Evolutionary conservation across 1,140 invertebrate species (phyloP).

Genomic region (Orchesella cincta): DNA sequence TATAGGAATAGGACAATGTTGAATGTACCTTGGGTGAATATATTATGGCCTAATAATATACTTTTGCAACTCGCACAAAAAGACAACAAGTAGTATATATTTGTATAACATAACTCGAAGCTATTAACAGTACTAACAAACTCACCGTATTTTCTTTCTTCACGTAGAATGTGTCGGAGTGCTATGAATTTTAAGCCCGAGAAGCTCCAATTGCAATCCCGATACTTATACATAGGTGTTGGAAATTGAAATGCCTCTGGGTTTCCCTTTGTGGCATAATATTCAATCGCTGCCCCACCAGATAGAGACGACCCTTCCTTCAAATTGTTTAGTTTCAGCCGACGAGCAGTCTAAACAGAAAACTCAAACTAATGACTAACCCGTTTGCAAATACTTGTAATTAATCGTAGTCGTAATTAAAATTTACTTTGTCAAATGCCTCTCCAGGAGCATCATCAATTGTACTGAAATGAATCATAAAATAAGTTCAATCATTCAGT

Average conservation of each 20-base stretch:
- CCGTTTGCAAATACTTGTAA: no score
- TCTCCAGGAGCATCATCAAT: constrained; percentile 89
- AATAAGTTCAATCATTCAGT: no score
- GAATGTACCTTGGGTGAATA: no score
- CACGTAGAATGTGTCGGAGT: constrained; percentile 59
- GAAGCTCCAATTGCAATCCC: constrained; percentile 85
- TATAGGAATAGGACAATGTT: no score
- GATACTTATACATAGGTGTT: constrained; percentile 61
- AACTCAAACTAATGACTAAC: no score
- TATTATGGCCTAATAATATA: no score
- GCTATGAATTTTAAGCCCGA: constrained; percentile 69
- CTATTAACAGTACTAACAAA: no score
- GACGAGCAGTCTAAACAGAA: constrained; percentile 68
- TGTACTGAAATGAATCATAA: constrained; percentile 54
- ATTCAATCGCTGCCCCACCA: constrained; percentile 84
- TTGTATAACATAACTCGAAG: no score
- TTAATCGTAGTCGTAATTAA: no score
- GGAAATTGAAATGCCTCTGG: constrained; percentile 69
- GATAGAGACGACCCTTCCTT: constrained; percentile 69
- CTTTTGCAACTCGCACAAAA: no score
- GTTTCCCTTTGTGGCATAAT: constrained; percentile 72
- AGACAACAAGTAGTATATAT: no score
- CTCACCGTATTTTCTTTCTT: constrained; percentile 65
- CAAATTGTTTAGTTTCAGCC: constrained; percentile 79
- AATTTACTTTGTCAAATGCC: constrained; percentile 52